Percentiles rank a stretch among this genome's conserved stretches.
Evolutionary conservation across 2,888 invertebrate species (phyloP).

Genomic region (Scaptodrosophila latifasciaeformis): DNA sequence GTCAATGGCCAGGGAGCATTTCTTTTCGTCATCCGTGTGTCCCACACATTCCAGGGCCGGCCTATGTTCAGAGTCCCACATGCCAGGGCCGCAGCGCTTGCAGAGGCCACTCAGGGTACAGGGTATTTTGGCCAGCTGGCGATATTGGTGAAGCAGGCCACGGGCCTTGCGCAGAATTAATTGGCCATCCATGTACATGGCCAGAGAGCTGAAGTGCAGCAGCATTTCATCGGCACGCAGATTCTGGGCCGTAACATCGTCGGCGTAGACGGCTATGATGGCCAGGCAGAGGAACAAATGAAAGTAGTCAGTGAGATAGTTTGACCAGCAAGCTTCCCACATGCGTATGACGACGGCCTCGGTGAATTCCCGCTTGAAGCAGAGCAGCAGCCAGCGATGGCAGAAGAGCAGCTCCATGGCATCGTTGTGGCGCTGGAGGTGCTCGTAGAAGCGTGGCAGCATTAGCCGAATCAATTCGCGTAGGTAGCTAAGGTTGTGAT

Average conservation of each 20-base stretch:
- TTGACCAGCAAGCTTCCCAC: conserved; percentile 99
- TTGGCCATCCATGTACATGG: conserved; percentile 98
- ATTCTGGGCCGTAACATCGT: conserved; percentile 94
- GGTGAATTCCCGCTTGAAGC: conserved; percentile 94
- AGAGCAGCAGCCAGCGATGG: conserved; percentile 95
- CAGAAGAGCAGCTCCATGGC: conserved; percentile 94
- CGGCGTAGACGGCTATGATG: conserved; percentile 93
- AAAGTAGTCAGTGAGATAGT: conserved; percentile 96
- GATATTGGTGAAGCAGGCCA: conserved; percentile 91
- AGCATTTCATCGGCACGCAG: conserved; percentile 95
- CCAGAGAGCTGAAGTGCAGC: conserved; percentile 94
- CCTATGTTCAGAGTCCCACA: conserved; percentile 95
- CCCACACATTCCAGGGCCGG: conserved; percentile 90
- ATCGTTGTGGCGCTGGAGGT: conserved; percentile 88
- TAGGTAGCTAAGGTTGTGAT: conserved; percentile 90
- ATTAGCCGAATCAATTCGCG: conserved; percentile 91
- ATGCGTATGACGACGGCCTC: conserved; percentile 91
- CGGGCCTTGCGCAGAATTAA: conserved; percentile 93
- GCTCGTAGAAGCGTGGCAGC: conserved; percentile 92
- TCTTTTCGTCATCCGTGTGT: conserved; percentile 79
- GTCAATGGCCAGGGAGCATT: conserved; percentile 76
- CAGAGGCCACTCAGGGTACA: conserved; percentile 92
- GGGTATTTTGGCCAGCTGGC: conserved; percentile 89
- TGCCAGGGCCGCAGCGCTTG: conserved; percentile 91
- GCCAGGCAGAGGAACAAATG: conserved; percentile 95